A percentile compares a stretch with the other conserved stretches of the same genome.
Conservation (phyloP, 2,113 vertebrate species). For the Poeciliopsis occidentalis region DNA sequence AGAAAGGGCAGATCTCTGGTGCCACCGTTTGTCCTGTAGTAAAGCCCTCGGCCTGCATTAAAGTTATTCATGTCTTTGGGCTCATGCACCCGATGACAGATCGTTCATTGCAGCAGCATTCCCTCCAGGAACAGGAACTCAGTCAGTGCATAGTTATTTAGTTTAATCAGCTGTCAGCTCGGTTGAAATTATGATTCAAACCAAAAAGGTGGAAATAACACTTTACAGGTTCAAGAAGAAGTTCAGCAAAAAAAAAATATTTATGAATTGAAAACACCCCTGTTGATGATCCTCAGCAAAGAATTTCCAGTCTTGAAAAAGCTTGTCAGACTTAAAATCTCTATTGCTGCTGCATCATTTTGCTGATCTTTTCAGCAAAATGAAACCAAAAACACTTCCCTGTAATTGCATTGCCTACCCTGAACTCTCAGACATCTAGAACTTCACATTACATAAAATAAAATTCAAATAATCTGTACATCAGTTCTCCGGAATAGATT, state of each 20-base stretch:
- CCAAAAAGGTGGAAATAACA: background rate
- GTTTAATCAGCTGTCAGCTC: constrained; percentile 21
- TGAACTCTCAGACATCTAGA: too few relatives aligned
- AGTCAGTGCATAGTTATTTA: constrained; percentile 45
- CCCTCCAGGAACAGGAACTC: constrained; percentile 7
- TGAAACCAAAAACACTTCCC: background rate
- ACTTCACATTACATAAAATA: background rate
- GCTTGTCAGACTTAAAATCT: background rate
- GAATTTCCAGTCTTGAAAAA: background rate
- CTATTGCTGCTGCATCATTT: background rate
- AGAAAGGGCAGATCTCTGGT: constrained; percentile 64
- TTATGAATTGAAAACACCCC: background rate
- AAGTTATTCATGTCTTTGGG: constrained; percentile 18
- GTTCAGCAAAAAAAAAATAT: background rate
- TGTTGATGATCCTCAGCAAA: too few relatives aligned
- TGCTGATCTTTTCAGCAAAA: background rate
- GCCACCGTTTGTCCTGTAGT: constrained; percentile 29
- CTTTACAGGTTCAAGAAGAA: background rate
- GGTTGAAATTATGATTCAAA: background rate
- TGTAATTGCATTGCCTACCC: too few relatives aligned
- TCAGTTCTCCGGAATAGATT: background rate
- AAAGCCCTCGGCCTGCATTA: constrained; percentile 31
- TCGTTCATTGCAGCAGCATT: constrained; percentile 19
- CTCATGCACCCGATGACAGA: constrained; percentile 18
- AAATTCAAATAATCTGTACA: background rate